phyloP scores from a whole-genome alignment of 2,888 invertebrate species.

The Atrina japonica region DNA sequence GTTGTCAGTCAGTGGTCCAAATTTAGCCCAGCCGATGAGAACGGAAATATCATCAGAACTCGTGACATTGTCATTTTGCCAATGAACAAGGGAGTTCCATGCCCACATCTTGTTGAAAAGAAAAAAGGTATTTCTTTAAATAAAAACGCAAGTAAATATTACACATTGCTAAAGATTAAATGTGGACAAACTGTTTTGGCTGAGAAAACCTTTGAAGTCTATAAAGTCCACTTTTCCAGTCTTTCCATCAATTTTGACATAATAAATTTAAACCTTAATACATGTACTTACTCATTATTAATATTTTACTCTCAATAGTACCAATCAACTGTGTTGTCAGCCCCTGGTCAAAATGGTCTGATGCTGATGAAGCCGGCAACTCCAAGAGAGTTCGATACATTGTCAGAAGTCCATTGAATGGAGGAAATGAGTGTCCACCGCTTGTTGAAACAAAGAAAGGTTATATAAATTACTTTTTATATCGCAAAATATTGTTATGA shows the following conservation, averaged over 20 bases:
- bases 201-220: too few relatives aligned
- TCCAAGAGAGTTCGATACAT: slow-evolving; percentile 11
- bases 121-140: slow-evolving; percentile 24
- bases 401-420: slow-evolving; percentile 18
- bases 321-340: slow-evolving; percentile 21
- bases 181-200: too few relatives aligned
- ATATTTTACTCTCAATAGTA: background rate
- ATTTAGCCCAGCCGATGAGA: slow-evolving; percentile 15
- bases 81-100: slow-evolving; percentile 15
- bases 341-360: slow-evolving; percentile 11
- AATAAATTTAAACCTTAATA: too few relatives aligned
- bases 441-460: slow-evolving; percentile 18
- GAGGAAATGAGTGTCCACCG: slow-evolving; percentile 16
- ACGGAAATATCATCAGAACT: slow-evolving; percentile 16
- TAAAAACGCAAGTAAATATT: too few relatives aligned
- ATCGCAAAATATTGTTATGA: too few relatives aligned
- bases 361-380: slow-evolving; percentile 13
- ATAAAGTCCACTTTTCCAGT: too few relatives aligned
- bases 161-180: too few relatives aligned
- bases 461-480: background rate
- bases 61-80: background rate
- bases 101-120: slow-evolving; percentile 21
- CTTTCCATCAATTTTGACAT: too few relatives aligned
- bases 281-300: too few relatives aligned
- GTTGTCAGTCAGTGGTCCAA: slow-evolving; percentile 13